Conservation (phyloP, 2,797 vertebrate species). For the Emys orbicularis region DNA sequence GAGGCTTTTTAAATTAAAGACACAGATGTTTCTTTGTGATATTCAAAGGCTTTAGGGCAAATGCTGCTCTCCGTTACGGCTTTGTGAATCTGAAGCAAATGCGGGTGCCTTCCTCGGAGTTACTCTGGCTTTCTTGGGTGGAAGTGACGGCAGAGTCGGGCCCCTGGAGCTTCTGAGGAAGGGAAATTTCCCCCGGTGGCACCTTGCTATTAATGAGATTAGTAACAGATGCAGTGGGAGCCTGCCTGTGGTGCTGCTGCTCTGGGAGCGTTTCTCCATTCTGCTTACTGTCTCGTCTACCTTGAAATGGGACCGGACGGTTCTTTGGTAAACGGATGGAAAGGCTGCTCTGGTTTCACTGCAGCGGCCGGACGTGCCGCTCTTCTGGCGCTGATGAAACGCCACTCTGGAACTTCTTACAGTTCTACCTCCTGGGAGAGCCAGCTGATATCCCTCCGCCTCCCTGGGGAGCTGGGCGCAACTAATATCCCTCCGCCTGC, state of each 20-base stretch:
- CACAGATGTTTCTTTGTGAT: conserved; percentile 54
- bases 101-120: rapidly evolving
- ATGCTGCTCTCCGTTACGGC: background rate
- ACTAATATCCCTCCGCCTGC: background rate
- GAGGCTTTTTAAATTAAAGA: conserved; percentile 29
- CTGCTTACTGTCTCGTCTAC: background rate
- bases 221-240: background rate
- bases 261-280: background rate
- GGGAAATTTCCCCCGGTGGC: background rate
- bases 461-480: background rate
- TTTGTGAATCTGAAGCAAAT: rapidly evolving
- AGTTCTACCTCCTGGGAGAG: background rate
- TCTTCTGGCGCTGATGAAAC: background rate
- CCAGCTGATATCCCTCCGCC: rapidly evolving
- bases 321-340: background rate
- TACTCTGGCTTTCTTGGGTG: background rate
- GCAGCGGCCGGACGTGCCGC: rapidly evolving
- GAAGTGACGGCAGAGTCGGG: rapidly evolving
- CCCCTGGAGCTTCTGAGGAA: rapidly evolving
- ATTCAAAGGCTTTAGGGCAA: background rate
- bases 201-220: background rate
- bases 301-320: rapidly evolving
- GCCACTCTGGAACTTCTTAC: background rate
- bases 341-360: background rate
- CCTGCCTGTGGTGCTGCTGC: background rate